A percentile compares a stretch with the other conserved stretches of the same genome.
phyloP scores from a whole-genome alignment of 1,140 invertebrate species.

The Procambarus clarkii region DNA sequence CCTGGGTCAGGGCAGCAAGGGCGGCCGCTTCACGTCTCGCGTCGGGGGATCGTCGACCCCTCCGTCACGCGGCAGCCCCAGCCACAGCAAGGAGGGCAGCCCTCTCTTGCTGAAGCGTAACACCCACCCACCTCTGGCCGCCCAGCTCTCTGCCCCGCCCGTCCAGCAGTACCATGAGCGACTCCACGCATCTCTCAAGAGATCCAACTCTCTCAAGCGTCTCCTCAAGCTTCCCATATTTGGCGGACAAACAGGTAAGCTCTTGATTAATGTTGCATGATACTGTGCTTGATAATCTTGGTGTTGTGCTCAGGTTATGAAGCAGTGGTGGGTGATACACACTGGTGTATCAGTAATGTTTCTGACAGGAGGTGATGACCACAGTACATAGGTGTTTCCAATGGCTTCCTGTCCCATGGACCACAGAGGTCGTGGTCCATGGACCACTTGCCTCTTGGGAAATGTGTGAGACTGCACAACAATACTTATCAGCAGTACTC shows the following conservation, averaged over 20 bases:
- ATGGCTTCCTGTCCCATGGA: no score
- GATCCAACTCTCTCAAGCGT: constrained; percentile 81
- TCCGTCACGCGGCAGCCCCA: constrained; percentile 53
- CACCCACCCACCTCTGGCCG: constrained; percentile 73
- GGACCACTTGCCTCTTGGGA: neutral
- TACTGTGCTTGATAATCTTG: no score
- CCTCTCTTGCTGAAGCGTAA: constrained; percentile 73
- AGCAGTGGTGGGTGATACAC: no score
- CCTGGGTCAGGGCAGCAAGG: constrained; percentile 17
- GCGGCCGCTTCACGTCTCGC: constrained; percentile 20
- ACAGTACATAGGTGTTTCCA: no score
- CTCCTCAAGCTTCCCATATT: constrained; percentile 80
- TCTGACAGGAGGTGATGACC: neutral
- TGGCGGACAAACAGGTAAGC: constrained; percentile 73
- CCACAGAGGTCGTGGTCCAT: neutral
- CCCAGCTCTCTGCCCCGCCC: constrained; percentile 56
- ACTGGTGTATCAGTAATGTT: neutral
- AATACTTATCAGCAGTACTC: no score
- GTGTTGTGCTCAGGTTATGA: no score
- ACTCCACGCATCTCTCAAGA: constrained; percentile 76
- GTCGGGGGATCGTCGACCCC: constrained; percentile 48
- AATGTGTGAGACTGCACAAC: no score
- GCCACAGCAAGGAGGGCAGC: constrained; percentile 57
- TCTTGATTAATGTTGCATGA: no score
- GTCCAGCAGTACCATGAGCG: constrained; percentile 72